Percentiles rank a stretch among this genome's conserved stretches.
Evolutionary conservation across 2,888 invertebrate genomes (phyloP).

Genomic region (Caenorhabditis plicata): DNA sequence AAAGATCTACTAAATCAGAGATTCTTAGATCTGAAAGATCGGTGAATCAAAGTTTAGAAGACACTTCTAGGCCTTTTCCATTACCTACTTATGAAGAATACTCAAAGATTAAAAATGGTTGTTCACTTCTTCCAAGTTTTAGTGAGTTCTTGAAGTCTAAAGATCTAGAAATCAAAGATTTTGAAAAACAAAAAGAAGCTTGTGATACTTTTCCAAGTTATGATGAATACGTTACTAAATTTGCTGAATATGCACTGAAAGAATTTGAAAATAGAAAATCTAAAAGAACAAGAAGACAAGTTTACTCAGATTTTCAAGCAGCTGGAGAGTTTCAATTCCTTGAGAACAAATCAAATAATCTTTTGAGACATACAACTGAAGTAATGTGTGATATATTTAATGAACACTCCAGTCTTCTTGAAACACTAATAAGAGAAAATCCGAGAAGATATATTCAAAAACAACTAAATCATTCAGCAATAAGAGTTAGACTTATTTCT

Average conservation of each 20-base stretch:
- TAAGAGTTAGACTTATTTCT: constrained; percentile 15
- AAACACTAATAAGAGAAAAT: constrained; percentile 5
- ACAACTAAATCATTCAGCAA: constrained; percentile 13
- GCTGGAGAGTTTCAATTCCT: too few species aligned
- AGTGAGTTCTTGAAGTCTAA: constrained; percentile 7
- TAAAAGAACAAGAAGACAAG: constrained; percentile 3
- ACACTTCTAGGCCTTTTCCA: constrained; percentile 10
- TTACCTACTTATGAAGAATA: constrained; percentile 17
- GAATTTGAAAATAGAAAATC: constrained; percentile 6
- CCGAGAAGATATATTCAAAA: constrained; percentile 12
- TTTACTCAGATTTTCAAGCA: constrained; percentile 5
- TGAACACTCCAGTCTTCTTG: constrained; percentile 2
- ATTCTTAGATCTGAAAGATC: too few species aligned
- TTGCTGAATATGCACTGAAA: constrained; percentile 6
- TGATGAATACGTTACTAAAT: constrained; percentile 20
- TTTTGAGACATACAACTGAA: constrained; percentile 1
- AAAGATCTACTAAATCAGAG: constrained; percentile 11
- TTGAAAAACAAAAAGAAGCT: constrained; percentile 18
- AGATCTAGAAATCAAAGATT: constrained; percentile 15
- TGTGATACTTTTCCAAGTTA: constrained; percentile 21
- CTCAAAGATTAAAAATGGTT: constrained; percentile 18
- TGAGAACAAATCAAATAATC: constrained; percentile 5
- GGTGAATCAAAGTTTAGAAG: constrained; percentile 20
- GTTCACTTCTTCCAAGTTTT: constrained; percentile 13
- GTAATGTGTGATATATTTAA: too few species aligned